These are phyloP conservation scores for Prochilodus magdalenae DNA, from an alignment of 2,113 vertebrate genomes.

Conservation along the genomic window DNA sequence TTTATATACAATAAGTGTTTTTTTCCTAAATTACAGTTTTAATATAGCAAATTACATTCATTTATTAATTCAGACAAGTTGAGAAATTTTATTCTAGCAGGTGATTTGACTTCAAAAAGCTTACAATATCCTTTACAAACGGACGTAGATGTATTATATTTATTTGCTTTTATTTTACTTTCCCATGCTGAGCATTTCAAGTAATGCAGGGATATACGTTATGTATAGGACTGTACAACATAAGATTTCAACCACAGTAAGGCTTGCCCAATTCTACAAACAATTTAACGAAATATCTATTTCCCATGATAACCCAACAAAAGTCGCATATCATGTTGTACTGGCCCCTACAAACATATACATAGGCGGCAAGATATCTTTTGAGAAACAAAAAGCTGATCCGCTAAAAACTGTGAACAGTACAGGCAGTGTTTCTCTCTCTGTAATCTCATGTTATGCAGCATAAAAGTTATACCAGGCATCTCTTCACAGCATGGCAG, in stretches of 20 bases:
- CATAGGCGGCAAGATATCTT: conserved; percentile 11
- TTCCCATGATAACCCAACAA: conserved; percentile 1
- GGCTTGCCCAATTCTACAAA: neutral
- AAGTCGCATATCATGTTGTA: neutral
- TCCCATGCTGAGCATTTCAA: neutral
- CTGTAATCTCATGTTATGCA: conserved; percentile 40
- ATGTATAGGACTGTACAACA: neutral
- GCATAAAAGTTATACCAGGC: conserved; percentile 47
- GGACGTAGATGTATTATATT: neutral
- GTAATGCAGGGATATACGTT: neutral
- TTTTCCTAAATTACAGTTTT: neutral
- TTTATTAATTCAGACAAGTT: neutral
- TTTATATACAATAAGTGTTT: neutral
- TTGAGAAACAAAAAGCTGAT: neutral
- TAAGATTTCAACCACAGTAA: neutral
- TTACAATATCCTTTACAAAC: neutral
- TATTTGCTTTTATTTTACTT: too few species aligned
- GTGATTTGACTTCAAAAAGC: too few species aligned
- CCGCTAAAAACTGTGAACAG: conserved; percentile 13
- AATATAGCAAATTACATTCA: neutral
- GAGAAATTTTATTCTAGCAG: neutral
- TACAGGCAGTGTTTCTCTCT: conserved; percentile 27
- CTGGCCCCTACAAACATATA: conserved; percentile 7
- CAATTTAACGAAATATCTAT: neutral
- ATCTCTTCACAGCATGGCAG: conserved; percentile 43